These are phyloP conservation scores for Leptodactylus fallax DNA, from an alignment of 2,797 vertebrate species.

Conservation along the genomic window DNA sequence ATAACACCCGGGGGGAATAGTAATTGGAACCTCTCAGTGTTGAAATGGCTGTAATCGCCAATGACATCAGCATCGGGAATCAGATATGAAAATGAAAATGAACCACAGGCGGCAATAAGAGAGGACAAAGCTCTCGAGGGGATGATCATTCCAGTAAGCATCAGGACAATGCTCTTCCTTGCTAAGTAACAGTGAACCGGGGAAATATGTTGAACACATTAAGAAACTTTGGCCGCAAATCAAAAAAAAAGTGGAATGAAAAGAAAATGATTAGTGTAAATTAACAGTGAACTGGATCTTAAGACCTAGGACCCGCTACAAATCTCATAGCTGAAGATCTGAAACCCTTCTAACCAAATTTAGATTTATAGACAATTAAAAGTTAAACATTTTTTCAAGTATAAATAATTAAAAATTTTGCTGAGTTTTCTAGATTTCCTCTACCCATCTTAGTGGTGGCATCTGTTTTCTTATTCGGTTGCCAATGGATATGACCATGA, in stretches of 20 bases:
- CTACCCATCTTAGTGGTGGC: too few species aligned
- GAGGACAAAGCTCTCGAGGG: not conserved
- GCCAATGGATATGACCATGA: too few species aligned
- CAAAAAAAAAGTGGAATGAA: not conserved
- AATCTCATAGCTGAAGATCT: too few species aligned
- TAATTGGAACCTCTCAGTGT: conserved; percentile 33
- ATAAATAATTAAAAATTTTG: too few species aligned
- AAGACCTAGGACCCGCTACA: too few species aligned
- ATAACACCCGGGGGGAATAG: not conserved
- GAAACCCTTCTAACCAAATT: too few species aligned
- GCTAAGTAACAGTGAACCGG: not conserved
- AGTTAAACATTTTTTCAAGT: too few species aligned
- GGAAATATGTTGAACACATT: not conserved
- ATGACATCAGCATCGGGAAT: conserved; percentile 20
- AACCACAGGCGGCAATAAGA: not conserved
- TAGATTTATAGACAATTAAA: too few species aligned
- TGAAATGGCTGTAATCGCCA: conserved; percentile 14
- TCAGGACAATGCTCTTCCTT: not conserved
- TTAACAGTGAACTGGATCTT: too few species aligned
- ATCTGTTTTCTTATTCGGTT: too few species aligned
- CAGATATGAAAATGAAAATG: conserved; percentile 19
- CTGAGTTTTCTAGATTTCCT: too few species aligned
- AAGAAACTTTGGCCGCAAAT: not conserved
- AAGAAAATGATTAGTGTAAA: not conserved
- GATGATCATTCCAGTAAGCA: conserved; percentile 7